Evolutionary conservation across 2,113 vertebrate genomes (phyloP), one percentile per base, ranked within the genome.

Genomic region (Globicephala melas): DNA sequence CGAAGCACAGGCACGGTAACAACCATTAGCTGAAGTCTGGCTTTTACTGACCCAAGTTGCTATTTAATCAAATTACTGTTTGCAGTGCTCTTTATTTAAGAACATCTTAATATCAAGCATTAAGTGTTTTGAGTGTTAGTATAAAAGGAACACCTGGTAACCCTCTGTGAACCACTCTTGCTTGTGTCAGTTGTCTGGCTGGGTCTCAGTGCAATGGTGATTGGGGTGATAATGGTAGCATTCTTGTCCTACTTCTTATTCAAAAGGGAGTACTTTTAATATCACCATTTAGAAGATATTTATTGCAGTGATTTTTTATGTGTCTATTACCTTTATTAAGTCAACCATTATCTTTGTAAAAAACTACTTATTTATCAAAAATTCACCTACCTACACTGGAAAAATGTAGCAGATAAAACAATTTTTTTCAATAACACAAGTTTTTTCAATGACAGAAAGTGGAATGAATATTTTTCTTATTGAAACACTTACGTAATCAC

Each of bases 401-500:
- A 90, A 9, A 62, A 74, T n/a, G 14, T 62, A 95, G 62, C 20
- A 92, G 53, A 17, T 44, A 67, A 91, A 71, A 20, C 31, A 68
- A 8, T 25, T 62, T 53, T 31, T 74, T 89, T 86, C 23, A 63
- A 44, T 20, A 62, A 70, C 8, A 9, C n/a, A 55, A 14, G 7
- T 15, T 91, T 74, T 79, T 76, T 81, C 31, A 79, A 38, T 23
- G 83, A 68, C 25, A 28, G 4, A 25, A 62, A 80, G 23, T 89
- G 38, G 36, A 94, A n/a, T 6, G 82, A 93, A 91, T 33, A 77
- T 88, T 94, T 89, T 74, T 83, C 60, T 81, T 94, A 60, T 71
- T 95, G 70, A 90, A 97, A 97, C 80, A 79, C 82, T 97, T 96
- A 97, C 20, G 55, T 96, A 97, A 96, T 50, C 81, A 67, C 44